Conservation (phyloP, 1,140 invertebrate species). For the Metaphire vulgaris region DNA sequence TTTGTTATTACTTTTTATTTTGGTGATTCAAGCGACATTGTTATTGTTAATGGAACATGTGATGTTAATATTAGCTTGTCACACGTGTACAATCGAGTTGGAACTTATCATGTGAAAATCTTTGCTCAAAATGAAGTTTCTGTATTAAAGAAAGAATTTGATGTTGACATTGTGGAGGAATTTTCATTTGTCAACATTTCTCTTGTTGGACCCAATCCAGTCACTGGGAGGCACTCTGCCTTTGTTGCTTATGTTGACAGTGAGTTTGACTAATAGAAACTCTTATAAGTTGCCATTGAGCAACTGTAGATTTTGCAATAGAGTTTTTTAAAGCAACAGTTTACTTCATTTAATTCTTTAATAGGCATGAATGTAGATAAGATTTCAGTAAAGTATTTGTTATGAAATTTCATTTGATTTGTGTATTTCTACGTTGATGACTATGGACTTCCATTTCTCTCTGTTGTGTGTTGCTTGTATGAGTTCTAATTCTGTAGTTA, state of each 20-base stretch:
- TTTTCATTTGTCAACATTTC: background rate
- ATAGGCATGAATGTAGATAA: too few relatives aligned
- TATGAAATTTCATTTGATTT: too few relatives aligned
- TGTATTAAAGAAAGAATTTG: background rate
- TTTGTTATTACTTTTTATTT: background rate
- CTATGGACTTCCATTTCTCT: background rate
- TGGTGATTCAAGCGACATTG: background rate
- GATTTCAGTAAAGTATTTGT: too few relatives aligned
- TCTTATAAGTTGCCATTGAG: too few relatives aligned
- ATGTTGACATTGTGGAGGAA: background rate
- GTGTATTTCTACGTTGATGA: background rate
- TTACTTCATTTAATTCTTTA: background rate
- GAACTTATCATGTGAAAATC: background rate
- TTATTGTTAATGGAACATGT: background rate
- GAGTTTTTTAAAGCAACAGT: background rate
- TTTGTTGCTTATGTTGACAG: background rate
- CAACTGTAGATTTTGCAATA: background rate
- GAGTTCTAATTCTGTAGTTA: too few relatives aligned
- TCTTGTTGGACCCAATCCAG: background rate
- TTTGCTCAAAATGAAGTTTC: background rate
- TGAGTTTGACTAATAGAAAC: too few relatives aligned
- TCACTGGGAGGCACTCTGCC: background rate
- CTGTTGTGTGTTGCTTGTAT: too few relatives aligned
- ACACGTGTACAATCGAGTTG: background rate
- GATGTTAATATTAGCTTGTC: background rate